These are phyloP conservation scores for Hemistola chrysoprasaria DNA, from an alignment of 2,888 invertebrate species.

Conservation along the genomic window DNA sequence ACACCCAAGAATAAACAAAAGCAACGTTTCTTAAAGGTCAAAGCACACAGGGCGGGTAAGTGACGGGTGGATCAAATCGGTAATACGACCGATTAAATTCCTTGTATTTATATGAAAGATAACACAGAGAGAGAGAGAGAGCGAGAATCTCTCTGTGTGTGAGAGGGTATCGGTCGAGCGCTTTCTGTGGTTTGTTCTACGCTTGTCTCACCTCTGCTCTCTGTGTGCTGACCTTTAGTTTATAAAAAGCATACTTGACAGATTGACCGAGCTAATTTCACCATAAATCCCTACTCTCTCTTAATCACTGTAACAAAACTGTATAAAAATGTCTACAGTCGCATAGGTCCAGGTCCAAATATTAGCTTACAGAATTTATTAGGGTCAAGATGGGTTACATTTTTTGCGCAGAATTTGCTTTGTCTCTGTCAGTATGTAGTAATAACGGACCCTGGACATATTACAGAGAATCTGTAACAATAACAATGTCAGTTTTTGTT, in stretches of 20 bases:
- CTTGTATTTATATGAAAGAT: too few species aligned
- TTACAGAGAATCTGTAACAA: slow-evolving; percentile 10
- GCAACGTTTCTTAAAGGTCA: too few species aligned
- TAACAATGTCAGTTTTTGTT: slow-evolving; percentile 11
- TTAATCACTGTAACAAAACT: slow-evolving; percentile 9
- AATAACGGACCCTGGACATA: slow-evolving; percentile 17
- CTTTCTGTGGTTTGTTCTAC: too few species aligned
- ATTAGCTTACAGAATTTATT: slow-evolving; percentile 19
- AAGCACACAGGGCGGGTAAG: too few species aligned
- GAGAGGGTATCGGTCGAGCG: too few species aligned
- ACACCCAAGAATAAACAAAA: too few species aligned
- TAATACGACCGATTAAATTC: too few species aligned
- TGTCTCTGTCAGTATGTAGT: slow-evolving; percentile 17
- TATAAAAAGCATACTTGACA: background rate
- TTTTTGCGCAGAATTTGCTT: slow-evolving; percentile 20
- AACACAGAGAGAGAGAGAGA: too few species aligned
- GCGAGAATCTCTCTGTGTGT: too few species aligned
- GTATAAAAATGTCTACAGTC: slow-evolving; percentile 4
- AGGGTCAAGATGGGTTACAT: slow-evolving; percentile 16
- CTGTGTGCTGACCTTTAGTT: too few species aligned
- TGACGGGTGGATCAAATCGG: too few species aligned
- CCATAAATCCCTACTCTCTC: slow-evolving; percentile 1
- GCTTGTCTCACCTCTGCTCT: too few species aligned
- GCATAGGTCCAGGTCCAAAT: slow-evolving; percentile 8
- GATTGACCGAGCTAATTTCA: background rate